These are phyloP conservation scores for Menura novaehollandiae DNA, from an alignment of 2,113 vertebrate species.

Conservation along the genomic window DNA sequence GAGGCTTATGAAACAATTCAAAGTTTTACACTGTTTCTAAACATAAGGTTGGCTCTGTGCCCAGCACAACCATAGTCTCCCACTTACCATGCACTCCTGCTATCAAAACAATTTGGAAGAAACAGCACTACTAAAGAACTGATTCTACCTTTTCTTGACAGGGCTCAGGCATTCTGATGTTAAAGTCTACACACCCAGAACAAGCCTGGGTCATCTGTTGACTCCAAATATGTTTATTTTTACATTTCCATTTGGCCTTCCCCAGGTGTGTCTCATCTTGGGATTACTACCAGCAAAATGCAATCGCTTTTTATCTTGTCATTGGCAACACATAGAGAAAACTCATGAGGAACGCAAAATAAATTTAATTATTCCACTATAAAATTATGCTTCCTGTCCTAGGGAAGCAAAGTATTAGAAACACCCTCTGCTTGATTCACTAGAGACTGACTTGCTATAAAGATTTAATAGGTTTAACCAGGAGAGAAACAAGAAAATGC, in stretches of 20 bases:
- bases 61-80: constrained; percentile 19
- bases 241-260: background rate
- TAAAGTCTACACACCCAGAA: background rate
- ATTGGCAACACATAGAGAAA: background rate
- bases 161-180: background rate
- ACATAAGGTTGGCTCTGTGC: constrained; percentile 5
- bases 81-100: constrained; percentile 17
- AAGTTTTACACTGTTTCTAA: constrained; percentile 30
- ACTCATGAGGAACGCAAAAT: background rate
- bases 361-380: background rate
- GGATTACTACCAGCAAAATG: background rate
- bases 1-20: constrained; percentile 21
- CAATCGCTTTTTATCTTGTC: background rate
- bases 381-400: background rate
- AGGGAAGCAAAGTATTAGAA: background rate
- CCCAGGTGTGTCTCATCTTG: background rate
- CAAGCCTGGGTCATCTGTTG: background rate
- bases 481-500: constrained; percentile 19
- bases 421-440: background rate
- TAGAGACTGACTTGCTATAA: background rate
- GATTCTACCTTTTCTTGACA: background rate
- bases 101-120: constrained; percentile 35
- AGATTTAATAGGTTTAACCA: constrained; percentile 5
- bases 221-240: background rate
- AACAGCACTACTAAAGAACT: background rate